Base-by-base conservation (phyloP, 2,113 vertebrate genomes). In the Perca flavescens region DNA sequence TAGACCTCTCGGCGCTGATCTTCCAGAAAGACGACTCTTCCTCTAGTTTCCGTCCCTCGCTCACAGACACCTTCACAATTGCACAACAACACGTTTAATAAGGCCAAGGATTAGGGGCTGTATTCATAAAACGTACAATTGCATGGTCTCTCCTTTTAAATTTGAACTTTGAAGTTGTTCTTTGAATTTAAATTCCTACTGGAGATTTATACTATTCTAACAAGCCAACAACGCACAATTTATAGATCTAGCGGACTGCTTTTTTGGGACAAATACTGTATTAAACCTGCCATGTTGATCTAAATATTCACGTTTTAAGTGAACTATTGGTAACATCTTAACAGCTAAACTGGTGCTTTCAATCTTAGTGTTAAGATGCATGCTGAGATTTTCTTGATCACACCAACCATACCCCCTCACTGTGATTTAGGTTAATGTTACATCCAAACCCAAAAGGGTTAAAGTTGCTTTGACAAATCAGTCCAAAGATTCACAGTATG, bases 21-120 rank as follows among this genome's bases (percentile, higher is more conserved):
- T 99, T 99, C 98, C 98, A 99, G 94, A 99, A 99, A 13, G 95
- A 95, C 0, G 95, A 96, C 77, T 98, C 97, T 47, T 99, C 98
- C 47, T 98, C 98, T 34, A 96, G 96, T 74, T 95, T 91, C 5
- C 90, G 69, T 25, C 82, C 91, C 6, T 99, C 97, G 7, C 95
- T 91, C 77, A 91, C 95, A 19, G 96, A 86, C 49, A 91, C 88
- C 93, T 94, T 68, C n/a, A 65, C 25, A 64, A 49, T 25, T 22
- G 54, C 31, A 89, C 3, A 69, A 43, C 6, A 49, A 70, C 65
- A 25, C 3, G 3, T 17, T 61, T n/a, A 6, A 17, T 56, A n/a
- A 34, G 1, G 31, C 2, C 17, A 8, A 25, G 3, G n/a, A 43
- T 31, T 9, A 31, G 28, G 5, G 56, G 1, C 12, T 71, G 50